These are phyloP conservation scores for Eristalinus aeneus DNA, from an alignment of 2,888 invertebrate genomes.

Conservation along the genomic window DNA sequence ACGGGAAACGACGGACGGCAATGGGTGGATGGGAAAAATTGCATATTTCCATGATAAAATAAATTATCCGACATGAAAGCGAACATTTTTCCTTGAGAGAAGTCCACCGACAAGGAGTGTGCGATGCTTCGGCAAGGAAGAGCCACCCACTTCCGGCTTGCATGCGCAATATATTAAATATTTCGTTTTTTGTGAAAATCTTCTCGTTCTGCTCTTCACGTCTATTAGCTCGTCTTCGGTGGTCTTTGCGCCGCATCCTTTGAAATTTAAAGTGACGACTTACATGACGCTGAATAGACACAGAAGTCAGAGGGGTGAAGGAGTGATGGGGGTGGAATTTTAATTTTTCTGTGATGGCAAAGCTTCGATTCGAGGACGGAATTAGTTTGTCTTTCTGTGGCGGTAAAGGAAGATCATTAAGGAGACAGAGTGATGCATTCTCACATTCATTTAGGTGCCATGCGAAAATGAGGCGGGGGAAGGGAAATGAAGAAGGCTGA, in stretches of 20 bases:
- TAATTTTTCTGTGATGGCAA: not conserved
- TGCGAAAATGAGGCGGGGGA: no score
- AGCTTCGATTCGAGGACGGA: not conserved
- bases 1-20: not conserved
- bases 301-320: not conserved
- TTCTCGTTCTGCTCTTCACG: not conserved
- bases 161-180: not conserved
- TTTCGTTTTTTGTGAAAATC: not conserved
- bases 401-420: no score
- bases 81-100: conserved; percentile 41
- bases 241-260: not conserved
- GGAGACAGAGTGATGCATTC: no score
- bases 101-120: not conserved
- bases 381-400: no score
- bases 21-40: conserved; percentile 17
- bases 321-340: not conserved
- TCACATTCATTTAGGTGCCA: no score
- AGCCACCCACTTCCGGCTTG: not conserved
- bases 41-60: conserved; percentile 59
- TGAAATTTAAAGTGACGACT: not conserved
- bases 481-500: no score
- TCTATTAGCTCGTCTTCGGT: not conserved
- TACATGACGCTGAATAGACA: not conserved
- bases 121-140: not conserved
- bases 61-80: conserved; percentile 57